These are phyloP conservation scores for Tupaia chinensis DNA, from an alignment of 2,113 vertebrate genomes.

Conservation along the genomic window DNA sequence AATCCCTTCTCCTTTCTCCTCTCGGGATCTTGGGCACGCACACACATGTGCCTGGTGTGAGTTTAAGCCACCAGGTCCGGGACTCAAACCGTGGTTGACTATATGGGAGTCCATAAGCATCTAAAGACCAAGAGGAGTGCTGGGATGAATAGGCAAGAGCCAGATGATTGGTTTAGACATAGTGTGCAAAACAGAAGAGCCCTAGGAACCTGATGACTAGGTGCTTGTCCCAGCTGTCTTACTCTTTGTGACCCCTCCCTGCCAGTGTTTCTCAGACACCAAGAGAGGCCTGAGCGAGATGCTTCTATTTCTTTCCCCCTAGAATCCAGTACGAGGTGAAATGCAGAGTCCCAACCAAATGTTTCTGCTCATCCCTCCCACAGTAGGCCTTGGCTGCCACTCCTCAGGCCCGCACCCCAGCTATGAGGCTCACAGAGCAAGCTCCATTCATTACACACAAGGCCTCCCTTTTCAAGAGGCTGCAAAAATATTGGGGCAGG, in stretches of 20 bases:
- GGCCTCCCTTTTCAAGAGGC: neutral
- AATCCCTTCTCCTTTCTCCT: too few species aligned
- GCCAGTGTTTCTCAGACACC: neutral
- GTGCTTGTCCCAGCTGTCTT: accelerated
- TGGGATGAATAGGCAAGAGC: neutral
- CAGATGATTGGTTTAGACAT: neutral
- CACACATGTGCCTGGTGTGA: too few species aligned
- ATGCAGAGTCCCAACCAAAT: neutral
- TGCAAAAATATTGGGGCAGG: neutral
- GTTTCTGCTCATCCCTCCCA: neutral
- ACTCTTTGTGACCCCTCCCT: neutral
- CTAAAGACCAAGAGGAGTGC: neutral
- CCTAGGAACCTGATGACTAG: neutral
- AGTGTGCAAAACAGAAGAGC: neutral
- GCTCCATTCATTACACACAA: neutral
- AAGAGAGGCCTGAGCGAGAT: neutral
- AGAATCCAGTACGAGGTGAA: conserved; percentile 9
- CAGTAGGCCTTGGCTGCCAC: neutral
- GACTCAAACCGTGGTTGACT: too few species aligned
- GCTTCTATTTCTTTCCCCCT: neutral
- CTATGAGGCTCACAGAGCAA: neutral
- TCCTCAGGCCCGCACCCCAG: neutral
- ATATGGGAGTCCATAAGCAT: neutral
- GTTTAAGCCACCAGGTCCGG: too few species aligned
- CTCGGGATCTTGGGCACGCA: too few species aligned